These are phyloP conservation scores for Drosophila demipolita DNA, from an alignment of 2,888 invertebrate genomes.

Conservation along the genomic window DNA sequence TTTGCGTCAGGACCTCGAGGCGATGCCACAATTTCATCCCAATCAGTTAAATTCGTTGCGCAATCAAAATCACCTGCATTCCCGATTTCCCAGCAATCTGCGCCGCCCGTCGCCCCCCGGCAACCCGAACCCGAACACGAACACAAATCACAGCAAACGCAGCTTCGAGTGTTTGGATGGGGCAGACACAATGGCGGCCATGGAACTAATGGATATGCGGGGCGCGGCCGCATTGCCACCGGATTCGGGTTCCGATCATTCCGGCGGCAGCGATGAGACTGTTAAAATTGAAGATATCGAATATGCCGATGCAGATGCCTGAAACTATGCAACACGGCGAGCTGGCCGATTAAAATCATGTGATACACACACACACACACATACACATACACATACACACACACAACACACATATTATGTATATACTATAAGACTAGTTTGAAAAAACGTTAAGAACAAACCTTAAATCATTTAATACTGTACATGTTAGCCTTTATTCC, in stretches of 20 bases:
- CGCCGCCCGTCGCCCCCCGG: constrained; percentile 3
- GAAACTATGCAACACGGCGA: constrained; percentile 44
- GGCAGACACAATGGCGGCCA: constrained; percentile 62
- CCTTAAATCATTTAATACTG: background rate
- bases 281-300: constrained; percentile 84
- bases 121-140: constrained; percentile 9
- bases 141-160: constrained; percentile 19
- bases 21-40: constrained; percentile 76
- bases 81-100: constrained; percentile 35
- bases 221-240: constrained; percentile 53
- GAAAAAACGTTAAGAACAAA: background rate
- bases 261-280: constrained; percentile 85
- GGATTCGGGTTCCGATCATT: constrained; percentile 84
- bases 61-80: constrained; percentile 66
- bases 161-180: constrained; percentile 63
- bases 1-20: constrained; percentile 80
- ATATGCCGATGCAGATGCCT: constrained; percentile 84
- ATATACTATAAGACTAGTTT: background rate
- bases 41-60: constrained; percentile 58
- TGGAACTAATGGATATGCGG: constrained; percentile 77
- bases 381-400: background rate
- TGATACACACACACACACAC: constrained; percentile 5
- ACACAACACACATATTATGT: background rate
- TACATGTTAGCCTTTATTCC: background rate
- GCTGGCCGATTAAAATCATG: background rate